Evolutionary conservation across 2,113 vertebrate genomes (phyloP).

Genomic region (Ornithorhynchus anatinus): DNA sequence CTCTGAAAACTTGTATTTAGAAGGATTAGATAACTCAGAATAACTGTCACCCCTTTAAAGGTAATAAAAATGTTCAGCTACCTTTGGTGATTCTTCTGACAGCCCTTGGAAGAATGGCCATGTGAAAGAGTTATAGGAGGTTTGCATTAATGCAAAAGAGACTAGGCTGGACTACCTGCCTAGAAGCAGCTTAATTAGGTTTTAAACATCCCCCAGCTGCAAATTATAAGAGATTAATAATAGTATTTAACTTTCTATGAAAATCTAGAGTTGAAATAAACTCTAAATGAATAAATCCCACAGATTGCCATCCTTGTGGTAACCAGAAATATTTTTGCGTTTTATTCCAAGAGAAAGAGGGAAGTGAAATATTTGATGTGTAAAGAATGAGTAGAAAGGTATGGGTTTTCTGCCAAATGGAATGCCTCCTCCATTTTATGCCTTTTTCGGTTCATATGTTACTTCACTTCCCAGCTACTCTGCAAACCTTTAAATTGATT

Average conservation of each 20-base stretch:
- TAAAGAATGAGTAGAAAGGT: not conserved
- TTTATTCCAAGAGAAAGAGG: not conserved
- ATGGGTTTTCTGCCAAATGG: not conserved
- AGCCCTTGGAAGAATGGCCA: not conserved
- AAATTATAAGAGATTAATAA: not conserved
- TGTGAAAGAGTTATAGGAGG: not conserved
- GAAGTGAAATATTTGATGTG: not conserved
- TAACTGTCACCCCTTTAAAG: not conserved
- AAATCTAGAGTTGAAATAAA: not conserved
- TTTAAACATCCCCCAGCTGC: not conserved
- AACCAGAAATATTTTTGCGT: not conserved
- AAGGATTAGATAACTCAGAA: not conserved
- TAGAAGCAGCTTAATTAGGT: not conserved
- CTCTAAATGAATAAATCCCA: constrained; percentile 1
- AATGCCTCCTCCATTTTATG: not conserved
- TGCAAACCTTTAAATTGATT: not conserved
- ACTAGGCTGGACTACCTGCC: not conserved
- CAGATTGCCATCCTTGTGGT: not conserved
- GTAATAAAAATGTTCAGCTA: not conserved
- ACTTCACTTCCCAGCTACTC: not conserved
- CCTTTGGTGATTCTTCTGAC: not conserved
- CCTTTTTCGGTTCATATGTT: not conserved
- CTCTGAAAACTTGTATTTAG: not conserved
- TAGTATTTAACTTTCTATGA: not conserved
- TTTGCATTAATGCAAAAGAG: not conserved